These are phyloP conservation scores for Epizoanthus illoricatus DNA, from an alignment of 92 coral and sea anemone species.

Conservation along the genomic window DNA sequence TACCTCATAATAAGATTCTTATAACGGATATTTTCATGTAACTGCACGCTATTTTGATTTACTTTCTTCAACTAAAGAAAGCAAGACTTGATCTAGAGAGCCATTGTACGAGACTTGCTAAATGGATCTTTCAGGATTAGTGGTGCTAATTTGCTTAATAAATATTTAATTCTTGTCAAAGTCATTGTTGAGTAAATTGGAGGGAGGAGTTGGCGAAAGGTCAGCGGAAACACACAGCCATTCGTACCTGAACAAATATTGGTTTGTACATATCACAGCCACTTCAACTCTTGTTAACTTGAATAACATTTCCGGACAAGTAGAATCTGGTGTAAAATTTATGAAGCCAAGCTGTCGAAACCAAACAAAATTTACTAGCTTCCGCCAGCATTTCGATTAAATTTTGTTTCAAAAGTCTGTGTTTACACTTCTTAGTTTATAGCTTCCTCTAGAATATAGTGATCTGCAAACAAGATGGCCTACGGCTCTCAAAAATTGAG, in stretches of 20 bases:
- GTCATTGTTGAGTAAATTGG: conserved; percentile 84
- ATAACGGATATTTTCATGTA: background rate
- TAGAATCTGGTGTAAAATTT: conserved; percentile 27
- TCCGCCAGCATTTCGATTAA: conserved; percentile 40
- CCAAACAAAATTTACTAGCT: conserved; percentile 35
- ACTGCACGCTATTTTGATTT: background rate
- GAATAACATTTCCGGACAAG: conserved; percentile 74
- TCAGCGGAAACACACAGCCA: conserved; percentile 59
- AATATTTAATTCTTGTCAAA: conserved; percentile 81
- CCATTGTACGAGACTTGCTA: conserved; percentile 39
- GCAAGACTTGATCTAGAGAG: conserved; percentile 30
- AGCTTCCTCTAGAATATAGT: conserved; percentile 31
- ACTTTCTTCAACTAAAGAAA: background rate
- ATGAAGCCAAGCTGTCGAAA: conserved; percentile 28
- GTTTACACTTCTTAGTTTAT: conserved; percentile 17
- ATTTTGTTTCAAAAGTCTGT: conserved; percentile 16
- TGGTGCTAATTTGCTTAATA: conserved; percentile 81
- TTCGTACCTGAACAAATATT: conserved; percentile 63
- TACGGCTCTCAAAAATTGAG: conserved; percentile 20
- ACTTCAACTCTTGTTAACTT: conserved; percentile 50
- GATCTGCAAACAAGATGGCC: conserved; percentile 29
- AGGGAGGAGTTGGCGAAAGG: conserved; percentile 88
- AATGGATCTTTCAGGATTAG: conserved; percentile 47
- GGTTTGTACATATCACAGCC: conserved; percentile 50
- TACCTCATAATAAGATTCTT: background rate